These are phyloP conservation scores for Scytalopus superciliaris DNA, from an alignment of 2,113 vertebrate species.

Conservation along the genomic window DNA sequence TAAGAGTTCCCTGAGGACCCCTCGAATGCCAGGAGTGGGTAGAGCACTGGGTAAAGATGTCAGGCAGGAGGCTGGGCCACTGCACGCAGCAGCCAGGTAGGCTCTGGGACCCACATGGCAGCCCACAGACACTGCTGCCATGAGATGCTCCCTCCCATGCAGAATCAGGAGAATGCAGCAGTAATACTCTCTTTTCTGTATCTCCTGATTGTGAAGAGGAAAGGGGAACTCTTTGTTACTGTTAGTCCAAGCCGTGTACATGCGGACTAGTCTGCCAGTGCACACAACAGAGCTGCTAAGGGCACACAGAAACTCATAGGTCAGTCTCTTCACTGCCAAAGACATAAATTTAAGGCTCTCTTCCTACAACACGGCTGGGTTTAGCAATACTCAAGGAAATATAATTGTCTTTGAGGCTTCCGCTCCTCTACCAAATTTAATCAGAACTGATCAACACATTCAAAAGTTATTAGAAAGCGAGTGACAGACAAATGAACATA, in stretches of 20 bases:
- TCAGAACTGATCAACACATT: not conserved
- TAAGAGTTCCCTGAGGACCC: not conserved
- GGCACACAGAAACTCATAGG: fast-evolving
- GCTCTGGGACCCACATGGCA: not conserved
- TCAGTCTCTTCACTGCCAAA: not conserved
- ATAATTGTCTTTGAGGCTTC: not conserved
- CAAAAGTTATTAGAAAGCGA: not conserved
- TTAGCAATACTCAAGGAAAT: not conserved
- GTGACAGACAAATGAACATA: not conserved
- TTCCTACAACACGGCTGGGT: not conserved
- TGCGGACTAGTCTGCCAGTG: not conserved
- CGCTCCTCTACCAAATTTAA: not conserved
- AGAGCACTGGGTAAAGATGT: not conserved
- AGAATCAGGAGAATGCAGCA: not conserved
- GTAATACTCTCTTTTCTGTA: not conserved
- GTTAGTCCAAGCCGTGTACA: not conserved
- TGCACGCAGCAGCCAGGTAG: not conserved
- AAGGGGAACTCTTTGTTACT: not conserved
- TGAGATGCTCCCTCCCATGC: not conserved
- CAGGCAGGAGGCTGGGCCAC: not conserved
- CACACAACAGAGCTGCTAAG: not conserved
- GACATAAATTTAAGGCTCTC: not conserved
- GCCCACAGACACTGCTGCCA: not conserved
- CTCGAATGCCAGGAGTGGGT: not conserved
- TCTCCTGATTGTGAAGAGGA: not conserved